phyloP scores from a whole-genome alignment of 92 coral and sea anemone species.

The Epizoanthus scotinus region DNA sequence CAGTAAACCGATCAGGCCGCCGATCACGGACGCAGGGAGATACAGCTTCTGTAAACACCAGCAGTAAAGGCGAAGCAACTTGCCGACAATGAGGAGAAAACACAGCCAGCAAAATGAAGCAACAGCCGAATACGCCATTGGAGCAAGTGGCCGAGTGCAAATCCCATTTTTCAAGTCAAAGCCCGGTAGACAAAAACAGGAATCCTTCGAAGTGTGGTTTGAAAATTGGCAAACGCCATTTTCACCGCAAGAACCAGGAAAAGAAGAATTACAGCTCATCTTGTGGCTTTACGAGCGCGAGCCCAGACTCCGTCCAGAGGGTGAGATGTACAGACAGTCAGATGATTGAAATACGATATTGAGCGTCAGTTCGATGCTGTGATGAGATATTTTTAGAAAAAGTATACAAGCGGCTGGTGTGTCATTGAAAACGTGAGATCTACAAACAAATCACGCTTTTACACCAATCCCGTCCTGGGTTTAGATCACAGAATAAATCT shows the following conservation, averaged over 20 bases:
- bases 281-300: not conserved
- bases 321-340: not conserved
- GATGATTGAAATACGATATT: not conserved
- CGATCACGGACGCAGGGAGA: slow-evolving; percentile 81
- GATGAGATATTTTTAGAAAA: slow-evolving; percentile 10
- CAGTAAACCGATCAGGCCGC: slow-evolving; percentile 65
- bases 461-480: too few species aligned
- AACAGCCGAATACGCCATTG: slow-evolving; percentile 75
- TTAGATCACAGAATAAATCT: too few species aligned
- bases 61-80: slow-evolving; percentile 68
- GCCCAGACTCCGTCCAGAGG: too few species aligned
- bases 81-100: slow-evolving; percentile 75
- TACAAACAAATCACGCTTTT: not conserved
- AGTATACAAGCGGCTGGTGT: too few species aligned
- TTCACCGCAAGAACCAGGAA: slow-evolving; percentile 64
- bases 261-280: slow-evolving; percentile 66
- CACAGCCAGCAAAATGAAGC: slow-evolving; percentile 85
- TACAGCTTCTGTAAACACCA: slow-evolving; percentile 80
- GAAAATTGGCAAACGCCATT: slow-evolving; percentile 59
- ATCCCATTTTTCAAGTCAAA: slow-evolving; percentile 50
- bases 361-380: slow-evolving; percentile 11
- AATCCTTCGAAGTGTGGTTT: slow-evolving; percentile 30
- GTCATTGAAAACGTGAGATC: not conserved
- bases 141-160: slow-evolving; percentile 45
- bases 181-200: slow-evolving; percentile 64